phyloP scores from a whole-genome alignment of 2,797 vertebrate genomes.

The Triplophysa yarkandensis region DNA sequence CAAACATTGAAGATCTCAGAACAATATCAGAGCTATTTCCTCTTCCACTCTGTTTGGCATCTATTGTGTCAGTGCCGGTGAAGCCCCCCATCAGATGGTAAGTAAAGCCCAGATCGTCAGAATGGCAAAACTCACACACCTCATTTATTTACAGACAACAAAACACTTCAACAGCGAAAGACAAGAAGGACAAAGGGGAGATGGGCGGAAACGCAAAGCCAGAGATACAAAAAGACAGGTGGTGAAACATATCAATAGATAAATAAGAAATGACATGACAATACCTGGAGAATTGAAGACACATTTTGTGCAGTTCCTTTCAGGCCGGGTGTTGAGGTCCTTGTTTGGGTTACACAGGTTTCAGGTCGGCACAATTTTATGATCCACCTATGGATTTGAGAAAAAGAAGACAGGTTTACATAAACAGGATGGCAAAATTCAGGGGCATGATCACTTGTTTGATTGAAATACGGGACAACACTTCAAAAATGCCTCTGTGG shows the following conservation, averaged over 20 bases:
- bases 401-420: slow-evolving; percentile 7
- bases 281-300: slow-evolving; percentile 33
- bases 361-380: slow-evolving; percentile 1
- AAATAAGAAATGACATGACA: slow-evolving; percentile 38
- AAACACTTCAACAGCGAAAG: slow-evolving; percentile 41
- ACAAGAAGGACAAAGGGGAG: slow-evolving; percentile 39
- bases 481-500: background rate
- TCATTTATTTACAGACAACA: slow-evolving; percentile 44
- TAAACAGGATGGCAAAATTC: background rate
- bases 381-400: background rate
- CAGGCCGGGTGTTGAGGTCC: background rate
- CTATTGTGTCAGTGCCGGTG: slow-evolving; percentile 35
- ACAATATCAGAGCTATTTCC: slow-evolving; percentile 28
- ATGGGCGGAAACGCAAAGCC: slow-evolving; percentile 36
- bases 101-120: slow-evolving; percentile 40
- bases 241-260: slow-evolving; percentile 38
- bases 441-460: background rate
- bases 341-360: background rate
- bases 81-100: slow-evolving; percentile 30
- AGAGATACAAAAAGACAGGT: slow-evolving; percentile 47
- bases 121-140: slow-evolving; percentile 38
- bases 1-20: slow-evolving; percentile 8
- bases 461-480: background rate
- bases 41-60: slow-evolving; percentile 12
- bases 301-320: slow-evolving; percentile 18